Percentiles rank a stretch among this genome's conserved stretches.
Evolutionary conservation across 1,140 invertebrate genomes (phyloP).

Genomic region (Phthorimaea operculella): DNA sequence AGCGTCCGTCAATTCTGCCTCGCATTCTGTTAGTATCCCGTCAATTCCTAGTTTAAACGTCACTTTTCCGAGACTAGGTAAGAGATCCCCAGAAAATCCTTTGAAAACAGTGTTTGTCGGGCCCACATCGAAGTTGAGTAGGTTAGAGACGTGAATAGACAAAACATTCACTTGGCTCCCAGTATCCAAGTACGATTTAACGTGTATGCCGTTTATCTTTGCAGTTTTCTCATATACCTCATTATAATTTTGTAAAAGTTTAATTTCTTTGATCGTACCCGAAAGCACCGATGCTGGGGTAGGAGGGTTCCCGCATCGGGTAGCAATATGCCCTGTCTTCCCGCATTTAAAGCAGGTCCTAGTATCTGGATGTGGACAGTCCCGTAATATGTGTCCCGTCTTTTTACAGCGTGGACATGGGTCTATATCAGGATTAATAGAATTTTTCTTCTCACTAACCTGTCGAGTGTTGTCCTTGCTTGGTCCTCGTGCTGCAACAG

Average conservation of each 20-base stretch:
- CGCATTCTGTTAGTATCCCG: background rate
- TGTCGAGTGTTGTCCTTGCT: background rate
- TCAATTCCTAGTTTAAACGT: constrained; percentile 10
- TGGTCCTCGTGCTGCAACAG: background rate
- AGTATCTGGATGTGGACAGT: constrained; percentile 17
- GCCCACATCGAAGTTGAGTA: background rate
- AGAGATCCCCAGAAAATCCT: constrained; percentile 12
- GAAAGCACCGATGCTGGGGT: background rate
- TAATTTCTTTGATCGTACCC: constrained; percentile 12
- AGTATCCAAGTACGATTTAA: constrained; percentile 10
- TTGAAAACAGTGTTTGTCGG: constrained; percentile 7
- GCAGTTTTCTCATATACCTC: constrained; percentile 12
- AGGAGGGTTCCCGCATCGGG: constrained; percentile 6
- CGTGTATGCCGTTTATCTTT: constrained; percentile 12
- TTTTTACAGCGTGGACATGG: constrained; percentile 27
- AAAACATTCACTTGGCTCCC: constrained; percentile 20
- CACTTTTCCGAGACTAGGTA: constrained; percentile 2
- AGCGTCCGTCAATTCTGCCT: constrained; percentile 7
- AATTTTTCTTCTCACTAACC: background rate
- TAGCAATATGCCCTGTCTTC: constrained; percentile 19
- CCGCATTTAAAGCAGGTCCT: constrained; percentile 26
- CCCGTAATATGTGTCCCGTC: constrained; percentile 18
- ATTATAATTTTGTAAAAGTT: constrained; percentile 12
- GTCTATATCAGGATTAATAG: constrained; percentile 14
- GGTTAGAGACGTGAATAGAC: background rate